phyloP scores from a whole-genome alignment of 2,888 invertebrate genomes.

The Polymixis flavicincta region DNA sequence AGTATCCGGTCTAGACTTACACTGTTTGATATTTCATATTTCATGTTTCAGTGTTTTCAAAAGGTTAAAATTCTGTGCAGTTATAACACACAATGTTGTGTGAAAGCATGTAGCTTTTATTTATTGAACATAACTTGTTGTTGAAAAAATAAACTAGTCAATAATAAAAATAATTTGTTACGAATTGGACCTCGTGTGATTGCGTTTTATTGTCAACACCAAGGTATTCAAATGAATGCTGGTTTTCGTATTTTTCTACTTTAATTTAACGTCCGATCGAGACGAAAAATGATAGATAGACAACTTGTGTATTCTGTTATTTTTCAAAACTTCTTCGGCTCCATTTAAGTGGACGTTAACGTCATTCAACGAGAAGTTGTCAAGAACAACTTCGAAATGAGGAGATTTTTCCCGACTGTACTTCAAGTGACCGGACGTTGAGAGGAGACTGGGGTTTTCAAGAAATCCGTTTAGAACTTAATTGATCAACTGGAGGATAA shows the following conservation, averaged over 20 bases:
- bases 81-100: neutral
- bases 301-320: neutral
- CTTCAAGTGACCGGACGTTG: neutral
- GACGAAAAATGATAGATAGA: neutral
- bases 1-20: constrained; percentile 30
- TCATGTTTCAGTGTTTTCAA: constrained; percentile 9
- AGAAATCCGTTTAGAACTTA: neutral
- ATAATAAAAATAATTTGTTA: constrained; percentile 6
- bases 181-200: neutral
- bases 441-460: neutral
- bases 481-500: no score
- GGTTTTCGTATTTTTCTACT: neutral
- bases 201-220: neutral
- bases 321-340: neutral
- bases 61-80: neutral
- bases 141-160: constrained; percentile 7
- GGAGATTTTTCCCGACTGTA: neutral
- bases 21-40: constrained; percentile 8
- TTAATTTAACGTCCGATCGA: neutral
- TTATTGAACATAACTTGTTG: neutral
- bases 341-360: no score
- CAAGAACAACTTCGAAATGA: neutral
- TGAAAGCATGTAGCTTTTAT: constrained; percentile 11
- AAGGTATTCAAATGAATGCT: neutral
- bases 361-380: neutral